Percentiles rank a stretch among this genome's conserved stretches.
Evolutionary conservation across 2,113 vertebrate species (phyloP).

Genomic region (Pao palembangensis): DNA sequence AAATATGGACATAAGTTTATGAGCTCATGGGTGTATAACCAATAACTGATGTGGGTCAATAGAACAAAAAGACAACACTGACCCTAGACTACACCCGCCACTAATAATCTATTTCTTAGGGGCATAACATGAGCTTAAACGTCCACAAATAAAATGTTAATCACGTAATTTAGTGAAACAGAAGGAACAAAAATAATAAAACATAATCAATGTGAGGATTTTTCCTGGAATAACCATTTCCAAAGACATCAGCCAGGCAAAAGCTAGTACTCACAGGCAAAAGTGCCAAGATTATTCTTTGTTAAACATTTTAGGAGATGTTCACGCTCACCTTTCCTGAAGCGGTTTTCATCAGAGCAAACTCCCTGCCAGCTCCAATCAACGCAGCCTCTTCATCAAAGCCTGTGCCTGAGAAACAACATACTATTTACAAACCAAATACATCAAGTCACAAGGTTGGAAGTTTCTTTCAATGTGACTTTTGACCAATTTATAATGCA

Average conservation of each 20-base stretch:
- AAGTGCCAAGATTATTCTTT: conserved; percentile 4
- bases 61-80: conserved; percentile 2
- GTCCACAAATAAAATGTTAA: not conserved
- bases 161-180: not conserved
- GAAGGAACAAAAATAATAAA: not conserved
- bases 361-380: conserved; percentile 95
- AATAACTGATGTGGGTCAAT: conserved; percentile 1
- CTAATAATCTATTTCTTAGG: conserved; percentile 6
- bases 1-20: conserved; percentile 15
- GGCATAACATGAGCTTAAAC: conserved; percentile 2
- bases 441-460: conserved; percentile 10
- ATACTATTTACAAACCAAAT: conserved; percentile 28
- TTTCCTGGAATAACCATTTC: not conserved
- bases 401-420: conserved; percentile 84
- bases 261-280: not conserved
- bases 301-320: conserved; percentile 19
- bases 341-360: conserved; percentile 97
- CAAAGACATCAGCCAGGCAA: conserved; percentile 27
- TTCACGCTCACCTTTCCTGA: conserved; percentile 88
- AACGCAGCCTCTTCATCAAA: conserved; percentile 97
- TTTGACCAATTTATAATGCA: conserved; percentile 1
- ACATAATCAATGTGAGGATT: not conserved
- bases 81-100: not conserved
- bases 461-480: not conserved
- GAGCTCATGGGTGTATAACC: conserved; percentile 7